Base-by-base conservation (phyloP, 2,113 vertebrate species). In the Stercorarius parasiticus region DNA sequence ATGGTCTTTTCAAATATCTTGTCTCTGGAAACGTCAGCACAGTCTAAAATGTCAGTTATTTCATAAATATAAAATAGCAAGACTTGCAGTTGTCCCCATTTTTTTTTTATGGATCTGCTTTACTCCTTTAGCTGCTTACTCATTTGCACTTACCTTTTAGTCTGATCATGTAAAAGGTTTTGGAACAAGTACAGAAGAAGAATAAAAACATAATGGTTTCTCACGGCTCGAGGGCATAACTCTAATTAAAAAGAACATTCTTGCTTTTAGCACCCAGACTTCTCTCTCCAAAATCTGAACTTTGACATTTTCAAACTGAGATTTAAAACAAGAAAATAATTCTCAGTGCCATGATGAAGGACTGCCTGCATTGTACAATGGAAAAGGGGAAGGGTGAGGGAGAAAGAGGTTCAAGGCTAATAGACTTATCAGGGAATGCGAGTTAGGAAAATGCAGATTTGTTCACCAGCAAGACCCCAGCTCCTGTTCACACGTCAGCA, bases 141-240 rank as follows among this genome's bases (percentile, higher is more conserved):
- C 86, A 88, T 97, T 94, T 96, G 91, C 91, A 78, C 91, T 93
- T 93, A 97, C 95, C 94, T 95, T 92, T 97, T 93, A 95, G 87
- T 89, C 77, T 74, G 95, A 95, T 96, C 93, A 82, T 94, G 91
- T 96, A 95, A 97, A 90, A 96, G 96, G 93, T 87, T 96, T 89
- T 93, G 91, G 91, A 95, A 92, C 55, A 92, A 95, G 91, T 80
- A 97, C 79, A 97, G 88, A 89, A 61, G 88, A 96, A 93, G 95
- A 93, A 96, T 97, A 96, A 97, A 96, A 97, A 93, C 92, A 85
- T 96, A 97, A 95, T 95, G 90, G 92, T 88, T 95, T 96, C 96
- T 96, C 71, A 76, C 82, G 92, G 95, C 94, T 96, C 1, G 42
- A 95, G 95, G 95, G 95, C 88, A 97, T 71, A 96, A 96, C 87